A percentile compares a stretch with the other conserved stretches of the same genome.
These are phyloP conservation scores for Isotomurus palustris DNA, from an alignment of 2,888 invertebrate species.

Conservation along the genomic window DNA sequence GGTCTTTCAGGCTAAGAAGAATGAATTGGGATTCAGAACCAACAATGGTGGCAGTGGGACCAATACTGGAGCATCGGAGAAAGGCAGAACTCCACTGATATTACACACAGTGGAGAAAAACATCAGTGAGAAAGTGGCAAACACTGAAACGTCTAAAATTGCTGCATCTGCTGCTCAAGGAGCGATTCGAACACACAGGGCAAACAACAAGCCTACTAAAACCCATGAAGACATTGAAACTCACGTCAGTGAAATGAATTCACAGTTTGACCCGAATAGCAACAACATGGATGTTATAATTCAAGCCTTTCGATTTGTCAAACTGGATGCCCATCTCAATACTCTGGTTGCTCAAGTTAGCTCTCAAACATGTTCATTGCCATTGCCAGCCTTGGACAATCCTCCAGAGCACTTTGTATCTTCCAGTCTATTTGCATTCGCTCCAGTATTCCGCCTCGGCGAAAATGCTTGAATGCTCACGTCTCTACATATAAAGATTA, in stretches of 20 bases:
- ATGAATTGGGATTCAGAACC: too few species aligned
- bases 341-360: slow-evolving; percentile 37
- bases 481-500: too few species aligned
- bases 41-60: background rate
- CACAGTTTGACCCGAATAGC: slow-evolving; percentile 27
- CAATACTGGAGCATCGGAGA: background rate
- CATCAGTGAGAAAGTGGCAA: slow-evolving; percentile 6
- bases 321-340: slow-evolving; percentile 38
- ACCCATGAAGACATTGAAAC: slow-evolving; percentile 22
- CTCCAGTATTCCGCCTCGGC: too few species aligned
- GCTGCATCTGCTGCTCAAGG: background rate
- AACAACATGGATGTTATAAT: slow-evolving; percentile 39
- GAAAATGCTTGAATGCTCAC: too few species aligned
- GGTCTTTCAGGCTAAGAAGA: too few species aligned
- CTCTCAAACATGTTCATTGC: too few species aligned
- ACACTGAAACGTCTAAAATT: too few species aligned
- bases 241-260: slow-evolving; percentile 28
- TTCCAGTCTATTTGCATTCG: too few species aligned
- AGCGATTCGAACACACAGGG: too few species aligned
- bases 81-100: too few species aligned
- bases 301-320: slow-evolving; percentile 43
- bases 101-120: background rate
- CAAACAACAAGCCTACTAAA: background rate
- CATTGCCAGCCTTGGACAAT: too few species aligned
- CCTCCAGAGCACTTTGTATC: too few species aligned